Evolutionary conservation across 2,797 vertebrate species (phyloP).

Genomic region (Tinamus major): DNA sequence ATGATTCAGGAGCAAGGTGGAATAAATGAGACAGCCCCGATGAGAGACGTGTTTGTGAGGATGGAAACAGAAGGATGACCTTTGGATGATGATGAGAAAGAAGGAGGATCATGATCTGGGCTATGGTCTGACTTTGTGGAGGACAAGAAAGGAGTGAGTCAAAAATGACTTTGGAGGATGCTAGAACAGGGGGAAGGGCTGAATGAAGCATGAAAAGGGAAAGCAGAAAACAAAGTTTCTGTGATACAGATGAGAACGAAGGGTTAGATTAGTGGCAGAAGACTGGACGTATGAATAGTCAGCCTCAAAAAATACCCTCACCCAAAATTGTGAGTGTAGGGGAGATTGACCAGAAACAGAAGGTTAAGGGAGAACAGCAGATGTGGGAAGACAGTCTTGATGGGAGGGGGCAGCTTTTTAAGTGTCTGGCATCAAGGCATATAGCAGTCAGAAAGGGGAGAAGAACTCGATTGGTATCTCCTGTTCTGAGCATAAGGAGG

Average conservation of each 20-base stretch:
- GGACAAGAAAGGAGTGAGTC: background rate
- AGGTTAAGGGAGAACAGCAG: background rate
- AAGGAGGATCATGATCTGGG: background rate
- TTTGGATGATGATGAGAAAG: background rate
- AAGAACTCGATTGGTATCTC: constrained; percentile 46
- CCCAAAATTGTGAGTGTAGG: background rate
- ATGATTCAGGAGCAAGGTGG: background rate
- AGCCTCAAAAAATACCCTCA: background rate
- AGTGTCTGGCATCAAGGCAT: background rate
- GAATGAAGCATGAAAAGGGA: background rate
- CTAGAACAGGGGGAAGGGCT: background rate
- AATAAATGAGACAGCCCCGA: background rate
- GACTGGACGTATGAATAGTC: background rate
- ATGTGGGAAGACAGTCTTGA: background rate
- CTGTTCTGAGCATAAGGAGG: constrained; percentile 67
- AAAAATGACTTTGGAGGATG: background rate
- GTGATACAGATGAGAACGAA: background rate
- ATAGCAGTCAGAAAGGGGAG: background rate
- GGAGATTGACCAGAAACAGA: background rate
- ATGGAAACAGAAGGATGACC: background rate
- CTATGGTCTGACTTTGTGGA: background rate
- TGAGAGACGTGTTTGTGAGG: background rate
- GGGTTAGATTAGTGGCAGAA: background rate
- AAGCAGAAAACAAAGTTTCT: background rate
- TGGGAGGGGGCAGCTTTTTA: constrained; percentile 21